Evolutionary conservation across 2,113 vertebrate species (phyloP), one percentile per base, ranked within the genome.

Genomic region (Scartelaos histophorus): DNA sequence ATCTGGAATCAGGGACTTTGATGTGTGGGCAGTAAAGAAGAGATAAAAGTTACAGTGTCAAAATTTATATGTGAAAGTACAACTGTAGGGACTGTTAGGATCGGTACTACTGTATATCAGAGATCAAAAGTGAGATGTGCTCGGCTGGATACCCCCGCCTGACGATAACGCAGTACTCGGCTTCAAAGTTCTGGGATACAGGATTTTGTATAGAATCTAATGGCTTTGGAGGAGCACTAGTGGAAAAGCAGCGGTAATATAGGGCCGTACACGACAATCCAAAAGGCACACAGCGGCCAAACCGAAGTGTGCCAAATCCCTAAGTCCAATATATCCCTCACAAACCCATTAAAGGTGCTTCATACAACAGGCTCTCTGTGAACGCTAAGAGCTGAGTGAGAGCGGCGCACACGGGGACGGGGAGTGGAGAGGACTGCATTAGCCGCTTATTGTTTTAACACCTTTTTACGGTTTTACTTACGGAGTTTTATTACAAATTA

Each of bases 201-300:
- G 84, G 86, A 79, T 90, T 91, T 87, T 70, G 70, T 89, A 81
- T 85, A 81, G 85, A 92, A 85, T 87, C 78, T 89, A 92, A 90
- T 90, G 90, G 87, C 71, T 87, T 90, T 92, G 88, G 87, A 93
- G 90, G 87, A 77, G 75, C 83, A 89, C 78, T 71, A 87, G 85
- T 91, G 81, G 85, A 78, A 87, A 86, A 88, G 83, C 84, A 15
- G 66, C 78, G 57, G 46, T 71, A 77, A 86, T 84, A 89, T 75
- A 85, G 86, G 75, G 82, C 89, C 80, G 82, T 90, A 85, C 84
- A 86, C 67, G 87, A 85, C 82, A 85, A 88, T 89, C 83, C 75
- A 84, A 83, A 90, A 80, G 62, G 66, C 75, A 74, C 79, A 11
- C 73, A 58, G 56, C 56, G 56, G 24, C 67, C 2, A 60, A 45